These are phyloP conservation scores for Cryptocephalus moraei DNA, from an alignment of 2,888 invertebrate species.

Conservation along the genomic window DNA sequence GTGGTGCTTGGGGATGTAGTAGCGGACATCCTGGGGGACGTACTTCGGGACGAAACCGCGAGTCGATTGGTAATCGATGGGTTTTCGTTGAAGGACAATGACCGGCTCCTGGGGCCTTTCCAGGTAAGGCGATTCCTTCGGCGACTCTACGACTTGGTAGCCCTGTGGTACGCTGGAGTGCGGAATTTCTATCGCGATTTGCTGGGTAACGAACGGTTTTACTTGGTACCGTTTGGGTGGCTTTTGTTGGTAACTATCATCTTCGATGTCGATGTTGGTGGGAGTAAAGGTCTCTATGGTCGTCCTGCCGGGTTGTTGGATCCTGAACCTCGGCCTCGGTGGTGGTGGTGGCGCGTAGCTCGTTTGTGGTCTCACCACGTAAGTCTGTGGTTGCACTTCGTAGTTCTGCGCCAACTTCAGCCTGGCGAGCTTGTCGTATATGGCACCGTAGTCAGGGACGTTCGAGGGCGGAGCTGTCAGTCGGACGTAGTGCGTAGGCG, in stretches of 20 bases:
- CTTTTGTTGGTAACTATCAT: slow-evolving; percentile 2
- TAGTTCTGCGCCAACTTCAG: slow-evolving; percentile 27
- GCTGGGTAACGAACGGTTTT: slow-evolving; percentile 13
- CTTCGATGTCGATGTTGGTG: slow-evolving; percentile 31
- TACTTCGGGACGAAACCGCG: slow-evolving; percentile 2
- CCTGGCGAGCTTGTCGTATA: slow-evolving; percentile 35
- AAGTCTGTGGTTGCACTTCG: no score
- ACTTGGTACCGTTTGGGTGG: no score
- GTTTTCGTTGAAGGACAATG: background rate
- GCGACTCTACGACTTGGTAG: slow-evolving; percentile 2
- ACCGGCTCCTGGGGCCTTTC: slow-evolving; percentile 9
- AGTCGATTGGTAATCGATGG: no score
- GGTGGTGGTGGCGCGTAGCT: slow-evolving; percentile 8
- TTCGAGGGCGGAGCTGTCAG: slow-evolving; percentile 12
- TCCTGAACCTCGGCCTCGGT: slow-evolving; percentile 9
- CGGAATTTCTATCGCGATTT: slow-evolving; percentile 15
- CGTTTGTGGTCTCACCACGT: slow-evolving; percentile 2
- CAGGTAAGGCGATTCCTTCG: slow-evolving; percentile 8
- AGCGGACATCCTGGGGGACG: background rate
- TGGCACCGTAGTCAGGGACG: slow-evolving; percentile 29
- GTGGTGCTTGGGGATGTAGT: background rate
- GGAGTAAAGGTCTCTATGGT: slow-evolving; percentile 33
- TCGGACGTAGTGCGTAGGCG: slow-evolving; percentile 12
- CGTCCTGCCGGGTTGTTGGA: slow-evolving; percentile 24
- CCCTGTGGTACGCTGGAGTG: slow-evolving; percentile 4